Evolutionary conservation across 2,797 vertebrate species (phyloP).

Genomic region (Malurus splendens): DNA sequence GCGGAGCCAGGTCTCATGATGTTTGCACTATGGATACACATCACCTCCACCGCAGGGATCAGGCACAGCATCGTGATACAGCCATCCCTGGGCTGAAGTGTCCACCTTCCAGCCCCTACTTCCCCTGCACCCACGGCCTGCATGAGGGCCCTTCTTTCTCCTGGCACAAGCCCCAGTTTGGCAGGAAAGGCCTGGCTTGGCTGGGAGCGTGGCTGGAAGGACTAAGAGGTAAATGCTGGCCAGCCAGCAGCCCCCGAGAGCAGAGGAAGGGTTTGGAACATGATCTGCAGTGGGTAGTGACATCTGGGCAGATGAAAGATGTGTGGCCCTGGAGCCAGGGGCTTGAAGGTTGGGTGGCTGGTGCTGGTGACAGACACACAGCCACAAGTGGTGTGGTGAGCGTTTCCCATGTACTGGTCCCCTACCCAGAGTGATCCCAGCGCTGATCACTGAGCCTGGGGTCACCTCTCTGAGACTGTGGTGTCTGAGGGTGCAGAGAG

Average conservation of each 20-base stretch:
- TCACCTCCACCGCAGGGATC: neutral
- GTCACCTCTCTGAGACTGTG: neutral
- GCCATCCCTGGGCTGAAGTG: neutral
- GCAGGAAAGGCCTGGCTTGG: neutral
- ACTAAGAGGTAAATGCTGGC: neutral
- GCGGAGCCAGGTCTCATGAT: neutral
- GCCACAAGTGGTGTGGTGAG: neutral
- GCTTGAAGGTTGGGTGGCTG: neutral
- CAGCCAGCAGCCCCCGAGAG: neutral
- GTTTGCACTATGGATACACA: neutral
- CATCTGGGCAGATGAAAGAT: neutral
- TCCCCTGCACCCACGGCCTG: fast-evolving
- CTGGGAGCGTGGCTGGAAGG: fast-evolving
- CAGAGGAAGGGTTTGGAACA: neutral
- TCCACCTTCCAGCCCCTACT: neutral
- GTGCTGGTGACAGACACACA: fast-evolving
- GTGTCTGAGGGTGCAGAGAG: neutral
- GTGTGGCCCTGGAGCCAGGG: neutral
- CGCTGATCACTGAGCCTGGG: neutral
- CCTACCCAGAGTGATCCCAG: neutral
- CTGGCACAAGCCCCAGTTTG: neutral
- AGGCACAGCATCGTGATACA: fast-evolving
- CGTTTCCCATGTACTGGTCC: fast-evolving
- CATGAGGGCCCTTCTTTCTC: neutral
- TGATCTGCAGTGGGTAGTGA: neutral